phyloP scores from a whole-genome alignment of 2,113 vertebrate genomes.

The Caracal caracal region DNA sequence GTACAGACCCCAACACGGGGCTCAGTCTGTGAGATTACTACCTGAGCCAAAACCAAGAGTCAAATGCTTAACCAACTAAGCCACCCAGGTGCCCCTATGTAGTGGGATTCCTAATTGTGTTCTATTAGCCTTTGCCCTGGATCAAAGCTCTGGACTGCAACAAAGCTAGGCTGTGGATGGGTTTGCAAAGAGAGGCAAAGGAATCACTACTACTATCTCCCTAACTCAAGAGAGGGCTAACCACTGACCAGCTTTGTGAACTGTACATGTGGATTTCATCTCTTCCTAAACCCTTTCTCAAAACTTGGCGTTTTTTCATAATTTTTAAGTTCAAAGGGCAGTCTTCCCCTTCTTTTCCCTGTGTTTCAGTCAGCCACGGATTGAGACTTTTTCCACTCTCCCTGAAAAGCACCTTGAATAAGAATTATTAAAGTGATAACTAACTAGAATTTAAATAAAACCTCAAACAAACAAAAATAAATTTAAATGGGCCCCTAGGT shows the following conservation, averaged over 20 bases:
- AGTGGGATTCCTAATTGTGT: not conserved
- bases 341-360: not conserved
- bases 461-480: not conserved
- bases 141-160: not conserved
- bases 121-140: not conserved
- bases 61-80: not conserved
- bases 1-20: not conserved
- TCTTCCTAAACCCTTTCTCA: not conserved
- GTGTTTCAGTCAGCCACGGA: not conserved
- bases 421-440: slow-evolving; percentile 16
- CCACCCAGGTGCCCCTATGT: not conserved
- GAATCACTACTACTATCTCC: not conserved
- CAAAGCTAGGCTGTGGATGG: not conserved
- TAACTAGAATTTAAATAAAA: not conserved
- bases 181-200: not conserved
- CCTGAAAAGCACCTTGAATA: not conserved
- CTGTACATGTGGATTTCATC: not conserved
- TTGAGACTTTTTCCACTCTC: not conserved
- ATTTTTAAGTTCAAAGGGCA: not conserved
- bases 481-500: not conserved
- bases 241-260: not conserved
- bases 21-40: not conserved
- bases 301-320: not conserved
- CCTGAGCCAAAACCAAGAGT: not conserved
- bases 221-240: not conserved